Percentiles rank a stretch among this genome's conserved stretches.
These are phyloP conservation scores for Ranitomeya imitator DNA, from an alignment of 2,113 vertebrate genomes.

Conservation along the genomic window DNA sequence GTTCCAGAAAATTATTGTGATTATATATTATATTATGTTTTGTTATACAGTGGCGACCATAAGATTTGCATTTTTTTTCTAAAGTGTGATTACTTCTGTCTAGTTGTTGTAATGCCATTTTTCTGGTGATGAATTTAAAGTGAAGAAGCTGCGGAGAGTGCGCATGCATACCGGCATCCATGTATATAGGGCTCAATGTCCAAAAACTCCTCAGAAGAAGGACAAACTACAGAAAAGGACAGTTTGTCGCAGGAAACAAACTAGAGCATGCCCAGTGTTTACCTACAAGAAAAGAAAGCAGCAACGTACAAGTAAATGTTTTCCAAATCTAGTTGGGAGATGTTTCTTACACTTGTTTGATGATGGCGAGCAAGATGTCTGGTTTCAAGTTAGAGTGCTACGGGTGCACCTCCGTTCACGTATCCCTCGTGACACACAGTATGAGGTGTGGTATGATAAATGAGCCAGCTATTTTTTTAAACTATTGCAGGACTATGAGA, in stretches of 20 bases:
- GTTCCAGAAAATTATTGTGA: too few species aligned
- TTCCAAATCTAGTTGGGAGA: slow-evolving; percentile 80
- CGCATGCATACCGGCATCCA: slow-evolving; percentile 13
- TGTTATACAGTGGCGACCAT: too few species aligned
- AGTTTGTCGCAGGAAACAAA: not conserved
- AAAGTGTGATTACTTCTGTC: too few species aligned
- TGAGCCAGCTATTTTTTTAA: slow-evolving; percentile 78
- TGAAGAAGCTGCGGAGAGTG: slow-evolving; percentile 68
- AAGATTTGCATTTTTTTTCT: too few species aligned
- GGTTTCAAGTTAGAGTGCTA: slow-evolving; percentile 76
- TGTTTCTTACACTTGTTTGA: slow-evolving; percentile 80
- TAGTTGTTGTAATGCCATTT: too few species aligned
- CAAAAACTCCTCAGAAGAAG: slow-evolving; percentile 50
- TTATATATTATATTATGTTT: too few species aligned
- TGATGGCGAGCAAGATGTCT: slow-evolving; percentile 78
- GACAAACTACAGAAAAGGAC: not conserved
- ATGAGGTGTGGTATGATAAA: slow-evolving; percentile 79
- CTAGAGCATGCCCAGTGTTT: not conserved
- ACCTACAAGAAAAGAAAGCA: not conserved
- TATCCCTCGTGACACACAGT: slow-evolving; percentile 75
- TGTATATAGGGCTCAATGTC: not conserved
- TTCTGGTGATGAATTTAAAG: too few species aligned
- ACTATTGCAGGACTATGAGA: slow-evolving; percentile 75
- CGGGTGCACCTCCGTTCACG: slow-evolving; percentile 67
- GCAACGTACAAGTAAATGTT: slow-evolving; percentile 43